A percentile compares a stretch with the other conserved stretches of the same genome.
Evolutionary conservation across 1,140 invertebrate genomes (phyloP).

Genomic region (Tetramorium parvispinum): DNA sequence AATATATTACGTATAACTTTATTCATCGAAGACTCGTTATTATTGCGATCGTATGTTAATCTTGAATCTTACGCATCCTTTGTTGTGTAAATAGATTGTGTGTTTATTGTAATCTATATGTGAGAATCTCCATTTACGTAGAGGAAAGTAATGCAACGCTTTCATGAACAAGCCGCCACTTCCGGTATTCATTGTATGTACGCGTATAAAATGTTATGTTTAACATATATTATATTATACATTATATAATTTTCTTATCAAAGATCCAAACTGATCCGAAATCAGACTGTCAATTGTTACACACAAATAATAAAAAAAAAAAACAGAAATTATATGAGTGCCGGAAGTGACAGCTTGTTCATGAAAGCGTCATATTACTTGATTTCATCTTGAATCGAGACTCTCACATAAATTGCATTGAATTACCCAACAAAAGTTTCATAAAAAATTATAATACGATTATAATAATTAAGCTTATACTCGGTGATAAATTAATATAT

Average conservation of each 20-base stretch:
- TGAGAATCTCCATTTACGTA: conserved; percentile 7
- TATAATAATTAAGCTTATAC: neutral
- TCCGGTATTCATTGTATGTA: neutral
- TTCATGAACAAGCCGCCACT: conserved; percentile 11
- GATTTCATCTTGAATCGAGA: conserved; percentile 2
- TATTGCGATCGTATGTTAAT: neutral
- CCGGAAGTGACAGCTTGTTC: conserved; percentile 19
- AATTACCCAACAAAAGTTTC: neutral
- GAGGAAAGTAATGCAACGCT: neutral
- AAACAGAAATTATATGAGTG: neutral
- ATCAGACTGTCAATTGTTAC: neutral
- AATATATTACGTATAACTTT: neutral
- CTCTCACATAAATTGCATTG: neutral
- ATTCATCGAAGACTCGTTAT: neutral
- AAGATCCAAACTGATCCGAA: neutral
- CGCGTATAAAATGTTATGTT: neutral
- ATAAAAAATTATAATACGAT: neutral
- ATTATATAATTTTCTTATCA: neutral
- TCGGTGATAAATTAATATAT: neutral
- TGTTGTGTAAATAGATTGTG: neutral
- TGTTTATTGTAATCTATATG: neutral
- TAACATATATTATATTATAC: neutral
- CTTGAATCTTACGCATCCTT: neutral
- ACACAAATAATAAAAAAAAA: neutral
- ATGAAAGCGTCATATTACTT: neutral